A percentile compares a stretch with the other conserved stretches of the same genome.
Evolutionary conservation across 2,113 vertebrate species (phyloP).

Genomic region (Bothrops jararaca): DNA sequence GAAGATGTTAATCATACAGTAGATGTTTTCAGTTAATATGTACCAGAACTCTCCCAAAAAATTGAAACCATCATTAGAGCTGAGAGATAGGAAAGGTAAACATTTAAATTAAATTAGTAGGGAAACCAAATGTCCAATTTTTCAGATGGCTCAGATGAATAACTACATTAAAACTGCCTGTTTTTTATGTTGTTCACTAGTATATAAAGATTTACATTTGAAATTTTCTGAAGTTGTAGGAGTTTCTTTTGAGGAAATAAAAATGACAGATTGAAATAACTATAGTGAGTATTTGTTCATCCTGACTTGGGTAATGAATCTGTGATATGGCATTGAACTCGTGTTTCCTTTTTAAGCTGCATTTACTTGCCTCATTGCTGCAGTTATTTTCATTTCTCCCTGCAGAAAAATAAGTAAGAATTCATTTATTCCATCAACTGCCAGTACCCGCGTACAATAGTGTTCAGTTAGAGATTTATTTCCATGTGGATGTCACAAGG

Average conservation of each 20-base stretch:
- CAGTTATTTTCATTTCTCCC: not conserved
- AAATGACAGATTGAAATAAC: constrained; percentile 3
- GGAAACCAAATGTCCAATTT: constrained; percentile 17
- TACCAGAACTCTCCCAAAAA: constrained; percentile 33
- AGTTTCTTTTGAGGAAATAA: constrained; percentile 54
- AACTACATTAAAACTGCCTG: constrained; percentile 21
- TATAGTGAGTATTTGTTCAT: not conserved
- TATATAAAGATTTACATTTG: constrained; percentile 30
- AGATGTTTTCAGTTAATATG: not conserved
- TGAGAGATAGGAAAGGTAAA: not conserved
- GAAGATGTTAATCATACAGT: not conserved
- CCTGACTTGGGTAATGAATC: not conserved
- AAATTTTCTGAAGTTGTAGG: constrained; percentile 46
- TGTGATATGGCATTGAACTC: not conserved
- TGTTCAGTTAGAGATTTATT: not conserved
- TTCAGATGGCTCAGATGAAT: not conserved
- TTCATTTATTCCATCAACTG: not conserved
- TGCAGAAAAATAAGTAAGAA: not conserved
- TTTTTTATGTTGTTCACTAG: constrained; percentile 44
- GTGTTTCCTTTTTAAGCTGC: fast-evolving
- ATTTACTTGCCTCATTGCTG: not conserved
- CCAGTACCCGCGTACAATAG: not conserved
- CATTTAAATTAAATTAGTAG: constrained; percentile 21
- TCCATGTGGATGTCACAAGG: not conserved
- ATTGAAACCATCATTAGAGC: constrained; percentile 28